These are phyloP conservation scores for Euphonia xanthogaster DNA, from an alignment of 2,797 vertebrate species.

Conservation along the genomic window DNA sequence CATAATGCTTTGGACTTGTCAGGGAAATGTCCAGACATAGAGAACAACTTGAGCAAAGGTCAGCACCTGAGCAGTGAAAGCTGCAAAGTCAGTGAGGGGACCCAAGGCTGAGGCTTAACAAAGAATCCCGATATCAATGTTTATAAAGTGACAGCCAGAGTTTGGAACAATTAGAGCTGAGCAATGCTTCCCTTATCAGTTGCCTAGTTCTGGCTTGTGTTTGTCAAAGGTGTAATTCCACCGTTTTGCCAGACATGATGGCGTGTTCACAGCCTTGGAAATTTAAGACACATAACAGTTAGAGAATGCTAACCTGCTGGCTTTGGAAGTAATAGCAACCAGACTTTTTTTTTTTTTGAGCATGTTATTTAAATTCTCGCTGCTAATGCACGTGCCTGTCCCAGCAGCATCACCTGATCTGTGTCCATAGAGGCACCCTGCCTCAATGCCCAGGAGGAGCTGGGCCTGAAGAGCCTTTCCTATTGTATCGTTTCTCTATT, in stretches of 20 bases:
- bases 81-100: not conserved
- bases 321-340: not conserved
- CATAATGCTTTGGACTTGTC: not conserved
- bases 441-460: not conserved
- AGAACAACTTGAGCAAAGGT: not conserved
- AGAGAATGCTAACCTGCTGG: not conserved
- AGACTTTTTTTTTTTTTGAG: not conserved
- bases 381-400: rapidly evolving
- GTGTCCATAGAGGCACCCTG: not conserved
- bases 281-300: not conserved
- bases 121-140: not conserved
- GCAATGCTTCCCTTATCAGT: not conserved
- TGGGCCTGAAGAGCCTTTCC: not conserved
- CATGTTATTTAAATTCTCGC: not conserved
- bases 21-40: not conserved
- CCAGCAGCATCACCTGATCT: not conserved
- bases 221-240: not conserved
- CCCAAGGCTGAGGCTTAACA: not conserved
- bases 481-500: not conserved
- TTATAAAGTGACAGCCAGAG: not conserved
- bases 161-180: not conserved
- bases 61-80: not conserved
- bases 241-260: not conserved
- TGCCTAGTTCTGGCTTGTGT: not conserved
- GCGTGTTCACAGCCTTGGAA: not conserved